Evolutionary conservation across 2,113 vertebrate species (phyloP), one percentile per base, ranked within the genome.

Genomic region (Mirza zaza): DNA sequence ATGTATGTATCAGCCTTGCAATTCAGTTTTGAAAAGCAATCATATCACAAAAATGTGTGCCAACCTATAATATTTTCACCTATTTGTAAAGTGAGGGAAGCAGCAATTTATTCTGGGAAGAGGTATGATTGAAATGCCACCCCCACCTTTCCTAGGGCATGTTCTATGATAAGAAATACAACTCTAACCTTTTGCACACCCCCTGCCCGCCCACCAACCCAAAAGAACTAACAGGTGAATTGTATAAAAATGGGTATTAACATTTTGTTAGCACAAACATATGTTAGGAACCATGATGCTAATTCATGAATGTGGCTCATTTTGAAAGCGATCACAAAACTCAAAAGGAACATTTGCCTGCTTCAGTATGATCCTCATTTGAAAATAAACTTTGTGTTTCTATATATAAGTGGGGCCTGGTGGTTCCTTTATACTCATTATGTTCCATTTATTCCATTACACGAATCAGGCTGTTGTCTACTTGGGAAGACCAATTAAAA

Each of bases 371-470:
- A 50, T 8, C 20, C 67, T 87, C 61, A 63, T 57, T 83, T 82
- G 87, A 89, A 95, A 91, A 85, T 14, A 91, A 57, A 67, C 6
- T 79, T 20, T 77, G 9, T 85, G 45, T 87, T 82, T 89, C 83
- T 57, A 65, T 52, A 25, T 25, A 18, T 36, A 86, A 52, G 52
- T 32, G 39, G 59, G 18, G 45, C n/a, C 68, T 57, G 9, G 27
- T 29, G 8, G 87, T 50, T 86, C 63, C 45, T 57, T 63, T 20
- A 83, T 52, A 59, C 23, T 73, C 77, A 20, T 48, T 73, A 55
- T 68, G 18, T 55, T 57, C 82, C 73, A 36, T 83, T 89, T 88
- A 92, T 45, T 52, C 68, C 75, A 71, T 85, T 75, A 90, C 21
- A 36, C 68, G 81, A 92, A 20, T 50, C 50, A 39, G 52, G 27